These are phyloP conservation scores for Myrmecophaga tridactyla DNA, from an alignment of 2,113 vertebrate genomes.

Conservation along the genomic window DNA sequence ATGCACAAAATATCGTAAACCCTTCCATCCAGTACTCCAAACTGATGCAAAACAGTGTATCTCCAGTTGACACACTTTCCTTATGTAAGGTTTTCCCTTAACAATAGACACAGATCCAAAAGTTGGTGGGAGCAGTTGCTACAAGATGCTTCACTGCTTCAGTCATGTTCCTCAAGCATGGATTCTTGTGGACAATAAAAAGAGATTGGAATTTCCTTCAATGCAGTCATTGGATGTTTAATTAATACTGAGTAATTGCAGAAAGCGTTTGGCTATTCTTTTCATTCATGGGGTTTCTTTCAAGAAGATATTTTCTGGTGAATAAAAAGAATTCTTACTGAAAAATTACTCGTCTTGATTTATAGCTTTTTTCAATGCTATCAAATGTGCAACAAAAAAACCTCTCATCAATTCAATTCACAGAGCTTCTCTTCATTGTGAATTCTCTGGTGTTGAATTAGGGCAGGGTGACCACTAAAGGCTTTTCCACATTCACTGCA, in stretches of 20 bases:
- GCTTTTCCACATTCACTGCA: conserved; percentile 72
- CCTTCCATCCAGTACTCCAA: neutral
- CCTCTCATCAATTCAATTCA: conserved; percentile 20
- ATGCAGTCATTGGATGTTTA: conserved; percentile 1
- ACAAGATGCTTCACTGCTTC: neutral
- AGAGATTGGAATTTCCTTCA: neutral
- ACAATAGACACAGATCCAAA: conserved; percentile 10
- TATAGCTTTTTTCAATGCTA: neutral
- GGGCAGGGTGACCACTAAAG: conserved; percentile 67
- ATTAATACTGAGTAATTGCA: neutral
- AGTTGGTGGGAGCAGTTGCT: neutral
- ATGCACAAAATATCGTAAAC: conserved; percentile 16
- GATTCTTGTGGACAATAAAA: neutral
- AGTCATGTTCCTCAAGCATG: neutral
- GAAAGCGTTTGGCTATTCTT: conserved; percentile 8
- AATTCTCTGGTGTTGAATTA: conserved; percentile 72
- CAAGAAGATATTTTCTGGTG: neutral
- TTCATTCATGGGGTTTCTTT: conserved; percentile 26
- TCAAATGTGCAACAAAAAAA: conserved; percentile 1
- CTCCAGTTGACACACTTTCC: conserved; percentile 25
- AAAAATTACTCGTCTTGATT: neutral
- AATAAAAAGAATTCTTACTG: neutral
- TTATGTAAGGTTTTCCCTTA: neutral
- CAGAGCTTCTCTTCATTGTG: conserved; percentile 60
- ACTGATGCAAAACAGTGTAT: neutral